These are phyloP conservation scores for Heliconius charithonia DNA, from an alignment of 2,888 invertebrate species.

Conservation along the genomic window DNA sequence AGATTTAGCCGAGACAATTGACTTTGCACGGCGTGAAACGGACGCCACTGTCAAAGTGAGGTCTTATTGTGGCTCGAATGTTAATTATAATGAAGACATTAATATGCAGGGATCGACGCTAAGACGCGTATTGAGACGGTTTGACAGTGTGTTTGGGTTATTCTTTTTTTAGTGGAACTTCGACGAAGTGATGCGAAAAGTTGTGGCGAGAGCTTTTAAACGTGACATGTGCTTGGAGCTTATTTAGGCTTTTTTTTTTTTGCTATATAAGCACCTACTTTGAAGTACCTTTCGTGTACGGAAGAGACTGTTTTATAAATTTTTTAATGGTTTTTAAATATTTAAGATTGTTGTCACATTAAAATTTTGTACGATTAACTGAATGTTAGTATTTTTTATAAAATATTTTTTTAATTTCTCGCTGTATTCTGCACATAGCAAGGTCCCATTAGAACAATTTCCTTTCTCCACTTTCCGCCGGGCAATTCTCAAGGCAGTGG, in stretches of 20 bases:
- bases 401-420: no score
- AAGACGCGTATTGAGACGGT: constrained; percentile 36
- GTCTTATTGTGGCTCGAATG: constrained; percentile 65
- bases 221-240: constrained; percentile 6
- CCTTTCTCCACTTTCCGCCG: no score
- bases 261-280: not conserved
- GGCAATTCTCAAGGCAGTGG: no score
- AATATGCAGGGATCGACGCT: constrained; percentile 50
- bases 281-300: not conserved
- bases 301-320: not conserved
- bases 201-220: constrained; percentile 8
- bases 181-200: constrained; percentile 37
- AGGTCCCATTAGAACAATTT: no score
- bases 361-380: not conserved
- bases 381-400: no score
- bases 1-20: constrained; percentile 79
- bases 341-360: not conserved
- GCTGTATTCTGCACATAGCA: no score
- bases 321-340: not conserved
- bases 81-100: constrained; percentile 68
- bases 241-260: constrained; percentile 1
- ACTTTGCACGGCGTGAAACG: constrained; percentile 75
- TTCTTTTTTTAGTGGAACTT: constrained; percentile 44
- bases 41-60: constrained; percentile 68
- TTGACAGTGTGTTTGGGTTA: constrained; percentile 48